Base-by-base conservation (phyloP, 1,140 invertebrate species). In the Zaprionus inermis region DNA sequence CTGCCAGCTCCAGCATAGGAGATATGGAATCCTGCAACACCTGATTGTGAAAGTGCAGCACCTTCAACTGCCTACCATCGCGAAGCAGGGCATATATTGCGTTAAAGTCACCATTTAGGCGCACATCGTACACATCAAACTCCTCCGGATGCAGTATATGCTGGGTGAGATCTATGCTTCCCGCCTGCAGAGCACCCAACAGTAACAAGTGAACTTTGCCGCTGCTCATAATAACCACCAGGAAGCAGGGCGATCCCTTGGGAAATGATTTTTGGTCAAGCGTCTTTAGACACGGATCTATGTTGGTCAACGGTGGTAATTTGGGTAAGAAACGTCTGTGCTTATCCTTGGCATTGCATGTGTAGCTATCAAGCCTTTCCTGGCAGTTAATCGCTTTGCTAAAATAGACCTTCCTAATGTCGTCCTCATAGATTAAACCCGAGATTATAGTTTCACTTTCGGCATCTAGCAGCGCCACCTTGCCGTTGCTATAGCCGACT, bases 381-480 rank as follows among this genome's bases (percentile, higher is more conserved):
- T 60, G 34, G 6, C 72, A 66, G 28, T 82, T 91, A 14, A 92
- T 91, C 6, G 86, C 89, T 60, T 93, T 92, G 28, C 93, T 92
- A 93, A 95, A 95, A 32, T 91, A 93, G n/a, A 95, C 81, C 72
- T 92, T 93, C 49, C 93, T 94, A 64, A 93, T 94, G 73, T 92
- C 93, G 79, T 81, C 93, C 65, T 92, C 93, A 71, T 94, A 93
- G 58, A 95, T 93, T 67, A 95, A 94, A 56, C 94, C 95, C 61
- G 97, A 95, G 18, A 98, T 93, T 32, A 96, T 94, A 79, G 96
- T 96, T 81, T 97, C 97, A 84, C 97, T 97, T 93, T 99, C 98
- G 49, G 98, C 96, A 92, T 98, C 96, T 56, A 97, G 94, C 6
- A 98, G 93, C 18, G 95, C 94, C 0, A 98, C 93, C 72, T 93